These are phyloP conservation scores for Bombus consobrinus DNA, from an alignment of 1,140 invertebrate species.

Conservation along the genomic window DNA sequence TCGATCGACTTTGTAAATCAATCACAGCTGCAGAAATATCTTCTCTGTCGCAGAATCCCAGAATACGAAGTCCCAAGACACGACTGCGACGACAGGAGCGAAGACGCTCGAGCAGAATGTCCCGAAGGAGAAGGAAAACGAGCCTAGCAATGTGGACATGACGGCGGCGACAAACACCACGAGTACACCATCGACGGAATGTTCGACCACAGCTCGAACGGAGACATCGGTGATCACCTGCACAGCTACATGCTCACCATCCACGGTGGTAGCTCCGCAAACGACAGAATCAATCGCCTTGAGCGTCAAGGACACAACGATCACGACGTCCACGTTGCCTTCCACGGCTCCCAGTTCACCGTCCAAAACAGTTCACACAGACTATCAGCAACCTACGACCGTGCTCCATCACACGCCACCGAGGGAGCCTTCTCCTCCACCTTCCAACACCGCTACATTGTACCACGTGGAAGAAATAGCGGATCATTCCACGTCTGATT, in stretches of 20 bases:
- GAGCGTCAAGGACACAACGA: slow-evolving; percentile 4
- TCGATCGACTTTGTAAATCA: neutral
- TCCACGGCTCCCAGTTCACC: slow-evolving; percentile 23
- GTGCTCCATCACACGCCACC: slow-evolving; percentile 13
- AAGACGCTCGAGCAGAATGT: neutral
- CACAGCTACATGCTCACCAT: neutral
- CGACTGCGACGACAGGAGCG: neutral
- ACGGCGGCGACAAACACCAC: neutral
- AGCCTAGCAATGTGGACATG: neutral
- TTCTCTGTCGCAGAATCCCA: slow-evolving; percentile 42
- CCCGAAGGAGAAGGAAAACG: neutral
- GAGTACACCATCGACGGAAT: slow-evolving; percentile 5
- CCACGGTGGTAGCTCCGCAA: neutral
- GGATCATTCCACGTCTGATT: neutral
- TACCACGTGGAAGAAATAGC: slow-evolving; percentile 35
- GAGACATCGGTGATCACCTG: slow-evolving; percentile 40
- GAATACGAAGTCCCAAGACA: slow-evolving; percentile 39
- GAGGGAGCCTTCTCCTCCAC: slow-evolving; percentile 33
- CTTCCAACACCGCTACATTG: slow-evolving; percentile 24
- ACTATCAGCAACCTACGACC: neutral
- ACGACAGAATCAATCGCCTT: slow-evolving; percentile 7
- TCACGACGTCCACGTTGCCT: slow-evolving; percentile 19
- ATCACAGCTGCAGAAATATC: no score
- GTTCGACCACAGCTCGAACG: slow-evolving; percentile 26
- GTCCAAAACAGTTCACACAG: neutral